A percentile compares a stretch with the other conserved stretches of the same genome.
phyloP scores from a whole-genome alignment of 1,140 invertebrate genomes.

The Probaryconus sp. region DNA sequence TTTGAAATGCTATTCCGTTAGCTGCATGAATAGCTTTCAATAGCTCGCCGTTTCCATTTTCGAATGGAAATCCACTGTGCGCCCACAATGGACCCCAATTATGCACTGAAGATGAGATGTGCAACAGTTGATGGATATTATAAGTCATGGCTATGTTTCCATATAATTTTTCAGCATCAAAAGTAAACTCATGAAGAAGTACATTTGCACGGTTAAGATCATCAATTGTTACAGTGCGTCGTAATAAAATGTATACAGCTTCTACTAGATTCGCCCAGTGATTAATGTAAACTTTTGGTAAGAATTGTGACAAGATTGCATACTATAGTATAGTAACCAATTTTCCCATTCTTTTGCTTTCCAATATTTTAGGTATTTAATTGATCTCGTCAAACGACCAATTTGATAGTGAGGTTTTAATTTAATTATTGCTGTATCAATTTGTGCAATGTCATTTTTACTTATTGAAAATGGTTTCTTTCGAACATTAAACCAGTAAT shows the following conservation, averaged over 20 bases:
- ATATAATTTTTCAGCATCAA: neutral
- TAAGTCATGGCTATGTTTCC: neutral
- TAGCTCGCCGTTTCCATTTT: neutral
- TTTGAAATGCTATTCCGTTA: neutral
- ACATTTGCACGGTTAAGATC: neutral
- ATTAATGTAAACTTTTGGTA: neutral
- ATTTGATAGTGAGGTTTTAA: constrained; percentile 10
- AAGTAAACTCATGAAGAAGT: neutral
- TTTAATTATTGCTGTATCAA: neutral
- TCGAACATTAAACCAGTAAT: neutral
- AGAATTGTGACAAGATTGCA: neutral
- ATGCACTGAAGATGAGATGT: neutral
- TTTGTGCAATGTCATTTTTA: neutral
- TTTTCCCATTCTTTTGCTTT: constrained; percentile 11
- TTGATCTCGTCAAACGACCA: neutral
- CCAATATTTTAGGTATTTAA: neutral
- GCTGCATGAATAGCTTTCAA: neutral
- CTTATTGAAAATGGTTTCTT: no score
- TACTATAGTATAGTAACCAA: constrained; percentile 7
- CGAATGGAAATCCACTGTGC: neutral
- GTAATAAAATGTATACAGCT: constrained; percentile 10
- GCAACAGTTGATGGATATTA: constrained; percentile 5
- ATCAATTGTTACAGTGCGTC: neutral
- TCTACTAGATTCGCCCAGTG: constrained; percentile 10
- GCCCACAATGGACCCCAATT: neutral